Base-by-base conservation (phyloP, 2,113 vertebrate genomes). In the Prochilodus magdalenae region DNA sequence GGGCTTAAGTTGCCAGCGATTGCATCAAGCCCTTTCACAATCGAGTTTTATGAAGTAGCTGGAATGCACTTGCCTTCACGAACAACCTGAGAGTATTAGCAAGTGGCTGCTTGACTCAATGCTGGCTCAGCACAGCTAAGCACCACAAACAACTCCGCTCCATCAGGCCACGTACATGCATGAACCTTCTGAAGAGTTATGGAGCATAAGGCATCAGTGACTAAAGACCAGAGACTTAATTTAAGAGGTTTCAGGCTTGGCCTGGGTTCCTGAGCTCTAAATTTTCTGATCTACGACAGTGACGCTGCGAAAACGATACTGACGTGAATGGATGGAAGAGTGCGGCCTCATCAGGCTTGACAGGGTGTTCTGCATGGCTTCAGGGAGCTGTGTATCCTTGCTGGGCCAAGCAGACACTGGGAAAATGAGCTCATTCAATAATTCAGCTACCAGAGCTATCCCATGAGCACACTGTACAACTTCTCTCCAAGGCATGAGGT, bases 401-500 rank as follows among this genome's bases (percentile, higher is more conserved):
- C 69, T 0, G 69, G 81, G 82, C 76, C 13, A 80, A 65, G 59
- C 59, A 73, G 79, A 83, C 77, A 66, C 75, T 70, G 80, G 30
- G n/a, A 87, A 86, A 89, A 88, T 88, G 81, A 89, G 81, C 86
- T 87, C 89, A 90, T 89, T 86, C 85, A 89, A 85, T 89, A 89
- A 90, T 81, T 87, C 84, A 78, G 91, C 90, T 91, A 89, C 90
- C 86, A 91, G 80, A 82, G 72, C 51, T 74, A 29, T 90, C 81
- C 86, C 84, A 67, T 49, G 40, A 75, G 44, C 47, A 60, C 57
- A 51, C 60, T 82, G 82, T 82, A 62, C 33, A 27, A 73, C 49
- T 18, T 11, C 10, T 75, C 83, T 91, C 90, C 89, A 91, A 91
- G 87, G 80, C 30, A 60, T 89, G 86, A 90, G 74, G 89, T 90